Evolutionary conservation across 1,140 invertebrate species (phyloP), one percentile per base, ranked within the genome.

Genomic region (Thaumatotibia leucotreta): DNA sequence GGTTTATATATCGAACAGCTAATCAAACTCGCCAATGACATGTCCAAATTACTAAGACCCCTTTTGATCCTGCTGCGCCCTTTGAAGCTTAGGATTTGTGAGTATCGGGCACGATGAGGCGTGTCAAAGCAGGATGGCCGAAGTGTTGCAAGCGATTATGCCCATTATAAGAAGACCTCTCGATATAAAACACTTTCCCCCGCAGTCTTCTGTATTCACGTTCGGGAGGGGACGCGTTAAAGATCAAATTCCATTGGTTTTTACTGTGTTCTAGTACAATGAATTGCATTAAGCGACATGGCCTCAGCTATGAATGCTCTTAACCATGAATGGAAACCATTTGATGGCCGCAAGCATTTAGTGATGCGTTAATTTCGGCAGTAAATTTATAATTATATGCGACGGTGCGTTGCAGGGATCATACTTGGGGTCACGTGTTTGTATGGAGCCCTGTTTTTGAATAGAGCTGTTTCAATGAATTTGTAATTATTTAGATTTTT

Each of bases 211-310:
- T 39, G 23, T 62, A 22, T 50, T 67, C 67, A 14, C 8, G 39
- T 68, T 75, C 64, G 20, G 2, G 14, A 27, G 11, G 10, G 64
- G 22, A 65, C 73, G 2, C 61, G 22, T 24, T 74, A 75, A n/a
- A 65, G 80, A 22, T 76, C 74, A 67, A 14, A 45, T 61, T 72
- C 67, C 8, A 50, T 27, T 80, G 72, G 83, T 62, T 39, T 54
- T 45, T 75, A 76, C 65, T 78, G 69, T 80, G 73, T 82, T 81
- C 75, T 80, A 79, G 74, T 83, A 87, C 83, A 87, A 87, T 85
- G 84, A 85, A 85, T 87, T 85, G 84, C 79, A 87, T 87, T 85
- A 84, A 83, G 82, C 80, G 82, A 87, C 84, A 85, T 73, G 69
- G 70, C 67, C 71, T 73, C 61, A 79, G 77, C 82, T 87, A 80